phyloP scores from a whole-genome alignment of 2,797 vertebrate species.

The Moxostoma hubbsi region DNA sequence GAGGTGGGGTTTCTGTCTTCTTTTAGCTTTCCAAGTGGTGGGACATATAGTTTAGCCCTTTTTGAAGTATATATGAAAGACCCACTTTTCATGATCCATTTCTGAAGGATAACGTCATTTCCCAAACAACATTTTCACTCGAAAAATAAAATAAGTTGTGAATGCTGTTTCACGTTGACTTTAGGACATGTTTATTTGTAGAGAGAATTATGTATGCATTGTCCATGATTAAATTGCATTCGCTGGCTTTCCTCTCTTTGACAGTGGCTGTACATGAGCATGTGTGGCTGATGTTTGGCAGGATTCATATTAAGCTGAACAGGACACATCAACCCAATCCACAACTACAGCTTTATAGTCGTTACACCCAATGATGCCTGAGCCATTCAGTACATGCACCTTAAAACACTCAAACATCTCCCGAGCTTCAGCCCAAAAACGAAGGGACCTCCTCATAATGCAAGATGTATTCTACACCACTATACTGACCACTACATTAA shows the following conservation, averaged over 20 bases:
- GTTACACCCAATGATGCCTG: slow-evolving; percentile 18
- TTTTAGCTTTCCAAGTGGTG: not conserved
- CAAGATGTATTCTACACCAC: not conserved
- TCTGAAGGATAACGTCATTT: no score
- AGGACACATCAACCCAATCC: not conserved
- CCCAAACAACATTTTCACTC: no score
- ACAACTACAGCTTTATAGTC: slow-evolving; percentile 9
- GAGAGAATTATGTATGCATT: no score
- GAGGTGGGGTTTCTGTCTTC: slow-evolving; percentile 74
- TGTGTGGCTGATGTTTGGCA: slow-evolving; percentile 67
- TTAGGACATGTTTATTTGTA: no score
- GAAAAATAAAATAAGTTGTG: no score
- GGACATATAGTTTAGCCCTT: not conserved
- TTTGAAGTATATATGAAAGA: no score
- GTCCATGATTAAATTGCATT: no score
- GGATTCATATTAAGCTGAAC: not conserved
- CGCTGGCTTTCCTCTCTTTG: not conserved
- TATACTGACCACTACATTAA: no score
- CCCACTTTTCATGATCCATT: no score
- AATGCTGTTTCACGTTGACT: no score
- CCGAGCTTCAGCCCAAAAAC: not conserved
- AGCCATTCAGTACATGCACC: slow-evolving; percentile 1
- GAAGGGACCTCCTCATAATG: slow-evolving; percentile 11
- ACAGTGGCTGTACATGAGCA: slow-evolving; percentile 73
- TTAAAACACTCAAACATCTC: slow-evolving; percentile 9